phyloP scores from a whole-genome alignment of 2,113 vertebrate species.

The Syngnathus floridae region DNA sequence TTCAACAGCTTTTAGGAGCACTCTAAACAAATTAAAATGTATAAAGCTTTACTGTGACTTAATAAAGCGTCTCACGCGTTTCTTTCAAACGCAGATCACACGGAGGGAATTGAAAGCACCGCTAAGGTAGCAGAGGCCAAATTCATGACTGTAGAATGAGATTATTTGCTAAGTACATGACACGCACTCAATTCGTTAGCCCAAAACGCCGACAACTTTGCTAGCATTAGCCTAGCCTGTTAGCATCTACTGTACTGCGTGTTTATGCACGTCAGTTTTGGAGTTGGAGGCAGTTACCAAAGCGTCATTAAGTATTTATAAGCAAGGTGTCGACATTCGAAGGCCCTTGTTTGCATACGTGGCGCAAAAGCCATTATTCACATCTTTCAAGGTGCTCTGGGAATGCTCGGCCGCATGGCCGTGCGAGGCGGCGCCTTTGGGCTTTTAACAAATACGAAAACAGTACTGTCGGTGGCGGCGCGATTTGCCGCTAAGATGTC shows the following conservation, averaged over 20 bases:
- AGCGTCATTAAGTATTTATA: slow-evolving; percentile 73
- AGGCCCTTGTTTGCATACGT: slow-evolving; percentile 65
- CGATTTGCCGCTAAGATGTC: slow-evolving; percentile 63
- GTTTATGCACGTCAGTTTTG: slow-evolving; percentile 17
- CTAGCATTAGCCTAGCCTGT: slow-evolving; percentile 50
- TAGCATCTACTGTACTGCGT: background rate
- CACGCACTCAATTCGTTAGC: slow-evolving; percentile 34
- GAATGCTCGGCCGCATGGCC: slow-evolving; percentile 50
- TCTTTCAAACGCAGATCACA: slow-evolving; percentile 29
- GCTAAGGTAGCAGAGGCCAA: slow-evolving; percentile 9
- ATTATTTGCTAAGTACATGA: slow-evolving; percentile 33
- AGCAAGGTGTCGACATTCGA: slow-evolving; percentile 63
- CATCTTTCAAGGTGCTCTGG: slow-evolving; percentile 61
- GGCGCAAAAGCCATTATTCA: slow-evolving; percentile 66
- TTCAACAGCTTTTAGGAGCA: slow-evolving; percentile 58
- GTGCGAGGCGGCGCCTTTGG: slow-evolving; percentile 55
- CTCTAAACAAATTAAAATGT: slow-evolving; percentile 63
- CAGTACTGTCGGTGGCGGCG: slow-evolving; percentile 29
- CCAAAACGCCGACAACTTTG: slow-evolving; percentile 22
- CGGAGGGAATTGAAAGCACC: slow-evolving; percentile 23
- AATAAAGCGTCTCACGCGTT: slow-evolving; percentile 45
- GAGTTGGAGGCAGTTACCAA: slow-evolving; percentile 40
- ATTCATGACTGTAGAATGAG: slow-evolving; percentile 29
- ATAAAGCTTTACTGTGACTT: slow-evolving; percentile 60
- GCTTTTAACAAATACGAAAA: slow-evolving; percentile 47